A percentile compares a stretch with the other conserved stretches of the same genome.
These are phyloP conservation scores for Gnatocerus cornutus DNA, from an alignment of 2,888 invertebrate species.

Conservation along the genomic window DNA sequence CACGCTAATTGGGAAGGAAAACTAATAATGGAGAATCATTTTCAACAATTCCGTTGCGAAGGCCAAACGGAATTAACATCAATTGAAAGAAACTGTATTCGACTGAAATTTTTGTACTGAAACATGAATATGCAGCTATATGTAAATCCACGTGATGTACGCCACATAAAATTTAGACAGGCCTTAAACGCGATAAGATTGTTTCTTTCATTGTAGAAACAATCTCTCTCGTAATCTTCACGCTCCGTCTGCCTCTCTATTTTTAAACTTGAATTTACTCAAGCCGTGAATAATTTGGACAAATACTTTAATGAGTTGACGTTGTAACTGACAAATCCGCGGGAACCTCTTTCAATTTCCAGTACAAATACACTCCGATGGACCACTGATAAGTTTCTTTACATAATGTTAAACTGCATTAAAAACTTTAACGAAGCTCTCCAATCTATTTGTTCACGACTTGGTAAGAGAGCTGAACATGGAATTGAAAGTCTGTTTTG, in stretches of 20 bases:
- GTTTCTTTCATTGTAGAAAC: slow-evolving; percentile 8
- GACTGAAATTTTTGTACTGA: no score
- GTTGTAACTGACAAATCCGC: slow-evolving; percentile 12
- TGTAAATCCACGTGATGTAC: neutral
- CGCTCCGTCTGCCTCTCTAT: neutral
- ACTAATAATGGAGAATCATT: no score
- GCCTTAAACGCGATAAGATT: slow-evolving; percentile 16
- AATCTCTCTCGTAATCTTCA: slow-evolving; percentile 18
- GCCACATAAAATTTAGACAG: slow-evolving; percentile 13
- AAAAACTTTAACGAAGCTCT: slow-evolving; percentile 32
- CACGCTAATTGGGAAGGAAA: no score
- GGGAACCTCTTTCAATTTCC: slow-evolving; percentile 16
- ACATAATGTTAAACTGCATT: slow-evolving; percentile 38
- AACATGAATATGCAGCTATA: neutral
- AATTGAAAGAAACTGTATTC: no score
- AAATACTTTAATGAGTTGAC: slow-evolving; percentile 34
- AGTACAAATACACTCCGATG: slow-evolving; percentile 17
- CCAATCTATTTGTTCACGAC: slow-evolving; percentile 34
- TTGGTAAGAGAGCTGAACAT: slow-evolving; percentile 30
- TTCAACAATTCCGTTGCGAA: no score
- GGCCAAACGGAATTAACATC: no score
- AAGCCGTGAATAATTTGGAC: slow-evolving; percentile 17
- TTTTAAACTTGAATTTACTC: slow-evolving; percentile 2
- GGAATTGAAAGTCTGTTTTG: slow-evolving; percentile 38
- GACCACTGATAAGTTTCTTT: slow-evolving; percentile 28